These are phyloP conservation scores for Idaea biselata DNA, from an alignment of 2,888 invertebrate genomes.

Conservation along the genomic window DNA sequence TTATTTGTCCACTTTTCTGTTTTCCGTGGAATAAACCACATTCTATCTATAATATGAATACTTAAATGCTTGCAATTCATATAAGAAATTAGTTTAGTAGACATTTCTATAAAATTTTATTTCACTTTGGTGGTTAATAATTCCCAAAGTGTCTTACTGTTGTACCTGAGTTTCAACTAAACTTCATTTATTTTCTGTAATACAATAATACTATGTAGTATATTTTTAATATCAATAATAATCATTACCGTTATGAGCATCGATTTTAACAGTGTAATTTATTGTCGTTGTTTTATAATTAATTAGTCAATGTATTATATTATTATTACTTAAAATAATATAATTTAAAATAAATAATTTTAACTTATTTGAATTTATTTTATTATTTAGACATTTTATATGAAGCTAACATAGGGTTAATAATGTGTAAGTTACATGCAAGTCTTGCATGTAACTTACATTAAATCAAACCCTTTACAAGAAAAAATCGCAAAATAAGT, in stretches of 20 bases:
- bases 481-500: no score
- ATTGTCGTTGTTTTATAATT: slow-evolving; percentile 48
- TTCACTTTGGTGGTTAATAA: background rate
- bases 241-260: slow-evolving; percentile 40
- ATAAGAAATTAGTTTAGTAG: no score
- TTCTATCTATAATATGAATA: background rate
- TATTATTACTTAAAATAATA: slow-evolving; percentile 52
- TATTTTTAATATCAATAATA: slow-evolving; percentile 11
- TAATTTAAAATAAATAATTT: slow-evolving; percentile 67
- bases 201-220: slow-evolving; percentile 10
- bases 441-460: no score
- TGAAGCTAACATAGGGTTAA: no score
- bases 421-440: no score
- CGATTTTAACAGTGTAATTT: slow-evolving; percentile 48
- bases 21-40: no score
- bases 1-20: no score
- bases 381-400: slow-evolving; percentile 7
- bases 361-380: slow-evolving; percentile 37
- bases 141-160: slow-evolving; percentile 11
- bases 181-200: background rate
- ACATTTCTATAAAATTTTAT: background rate
- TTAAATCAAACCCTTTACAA: no score
- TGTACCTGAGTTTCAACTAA: slow-evolving; percentile 24
- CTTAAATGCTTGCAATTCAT: no score
- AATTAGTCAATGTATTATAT: slow-evolving; percentile 60